Evolutionary conservation across 2,113 vertebrate species (phyloP).

Genomic region (Proterorhinus semilunaris): DNA sequence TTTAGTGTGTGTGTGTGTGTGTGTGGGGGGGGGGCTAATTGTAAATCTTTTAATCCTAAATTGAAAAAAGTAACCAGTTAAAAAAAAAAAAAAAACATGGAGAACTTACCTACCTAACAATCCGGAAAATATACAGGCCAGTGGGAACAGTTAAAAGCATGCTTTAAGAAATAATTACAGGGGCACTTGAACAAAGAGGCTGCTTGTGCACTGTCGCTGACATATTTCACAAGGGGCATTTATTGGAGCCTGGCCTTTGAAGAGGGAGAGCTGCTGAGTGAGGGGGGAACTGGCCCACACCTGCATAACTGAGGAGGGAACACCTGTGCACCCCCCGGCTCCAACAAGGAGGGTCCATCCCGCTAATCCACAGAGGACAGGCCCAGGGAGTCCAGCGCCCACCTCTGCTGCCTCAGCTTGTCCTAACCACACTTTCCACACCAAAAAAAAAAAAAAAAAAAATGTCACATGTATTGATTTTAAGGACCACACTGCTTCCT

Average conservation of each 20-base stretch:
- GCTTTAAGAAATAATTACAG: constrained; percentile 49
- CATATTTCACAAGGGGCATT: constrained; percentile 69
- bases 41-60: constrained; percentile 35
- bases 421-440: constrained; percentile 24
- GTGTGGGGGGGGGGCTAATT: constrained; percentile 43
- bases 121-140: constrained; percentile 50
- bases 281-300: constrained; percentile 65
- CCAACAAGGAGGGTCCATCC: constrained; percentile 54
- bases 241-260: constrained; percentile 65
- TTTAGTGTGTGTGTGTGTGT: too few species aligned
- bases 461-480: constrained; percentile 59
- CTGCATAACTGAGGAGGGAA: constrained; percentile 73
- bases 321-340: constrained; percentile 78
- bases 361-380: constrained; percentile 63
- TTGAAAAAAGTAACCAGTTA: background rate
- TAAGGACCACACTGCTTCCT: constrained; percentile 28
- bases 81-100: constrained; percentile 11
- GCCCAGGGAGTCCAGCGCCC: constrained; percentile 51
- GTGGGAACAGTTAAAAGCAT: constrained; percentile 15
- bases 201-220: constrained; percentile 59
- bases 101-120: constrained; percentile 30
- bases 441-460: background rate
- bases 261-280: constrained; percentile 66
- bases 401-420: constrained; percentile 48
- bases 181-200: constrained; percentile 49